Evolutionary conservation across 2,888 invertebrate species (phyloP), one percentile per base, ranked within the genome.

Genomic region (Nemurella pictetii): DNA sequence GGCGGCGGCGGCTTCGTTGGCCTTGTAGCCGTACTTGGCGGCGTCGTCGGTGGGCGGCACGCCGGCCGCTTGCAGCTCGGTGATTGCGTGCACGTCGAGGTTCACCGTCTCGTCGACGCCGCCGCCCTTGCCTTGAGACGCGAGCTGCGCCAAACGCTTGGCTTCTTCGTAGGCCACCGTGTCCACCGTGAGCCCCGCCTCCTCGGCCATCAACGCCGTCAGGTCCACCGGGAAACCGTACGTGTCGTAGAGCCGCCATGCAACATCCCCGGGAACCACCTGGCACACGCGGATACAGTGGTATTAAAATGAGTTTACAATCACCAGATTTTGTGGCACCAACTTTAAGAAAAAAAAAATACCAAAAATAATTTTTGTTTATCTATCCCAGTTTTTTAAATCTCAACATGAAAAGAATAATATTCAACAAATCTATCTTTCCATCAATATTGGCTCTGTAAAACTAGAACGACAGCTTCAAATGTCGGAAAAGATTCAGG

Each of bases 211-310:
- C 36, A 99, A 92, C 88, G 96, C 95, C 0, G 99, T 99, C 87
- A 99, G 93, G 92, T 99, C 99, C 84, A 99, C 94, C 0, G 99
- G 99, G 90, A 99, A 99, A 26, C 99, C 99, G 89, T 99, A 99
- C 0, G 99, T 99, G 89, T 99, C 99, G 90, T 99, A 99, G 85
- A 99, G 92, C 85, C 98, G 94, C 99, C 99, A 99, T 0, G 99
- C 99, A 82, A 99, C 95, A 90, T 99, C 98, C 84, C 99, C 88
- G 87, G 80, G 84, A 80, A 86, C 84, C 81, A 15, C 29, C 29
- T 78, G 28, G 27, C 55, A 9, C 32, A 32, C n/a, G n/a, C n/a
- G n/a, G n/a, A n/a, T n/a, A n/a, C n/a, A n/a, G n/a, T n/a, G n/a
- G n/a, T n/a, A n/a, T n/a, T n/a, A n/a, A n/a, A n/a, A n/a, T n/a